Evolutionary conservation across 2,888 invertebrate species (phyloP), one percentile per base, ranked within the genome.

Genomic region (Agonopterix arenella): DNA sequence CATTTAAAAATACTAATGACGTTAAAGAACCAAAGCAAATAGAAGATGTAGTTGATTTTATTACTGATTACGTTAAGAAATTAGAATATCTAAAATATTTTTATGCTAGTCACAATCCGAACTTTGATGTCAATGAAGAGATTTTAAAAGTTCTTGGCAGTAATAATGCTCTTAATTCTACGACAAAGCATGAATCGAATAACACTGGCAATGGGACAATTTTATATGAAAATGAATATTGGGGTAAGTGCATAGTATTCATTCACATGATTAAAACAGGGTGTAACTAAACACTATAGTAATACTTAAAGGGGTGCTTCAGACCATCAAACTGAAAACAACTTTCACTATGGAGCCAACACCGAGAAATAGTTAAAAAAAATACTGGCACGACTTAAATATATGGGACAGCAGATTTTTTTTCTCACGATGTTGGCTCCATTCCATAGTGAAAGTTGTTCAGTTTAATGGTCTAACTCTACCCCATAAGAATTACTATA

Each of bases 171-270:
- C 11, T 44, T 16, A 16, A 9, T 37, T 44, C 8, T 44, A 16
- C 11, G 10, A 44, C 44, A 44, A 44, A 8, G 10, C 49, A 56
- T 36, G 55, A 54, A 28, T 47, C 28, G 28, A 28, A 28, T 28
- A 46, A 47, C 2, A 49, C 58, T 8, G 57, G 58, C 18, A 53
- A 57, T 47, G 51, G 59, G 41, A 51, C 43, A 9, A 38, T 62
- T 44, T 49, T 65, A 0, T 60, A 57, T 16, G 67, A 70, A 36
- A 65, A 56, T 54, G 78, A 76, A 42, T 76, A 72, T 61, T 84
- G 82, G 82, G 60, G 83, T 84, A 59, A 73, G 72, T 40, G n/a
- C n/a, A 40, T n/a, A n/a, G 40, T 40, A 9, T 40, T 28, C 28
- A 28, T 28, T 28, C 28, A 7, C 28, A 7, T 4, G 5, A 7